These are phyloP conservation scores for Phymatocera aterrima DNA, from an alignment of 2,888 invertebrate species.

Conservation along the genomic window DNA sequence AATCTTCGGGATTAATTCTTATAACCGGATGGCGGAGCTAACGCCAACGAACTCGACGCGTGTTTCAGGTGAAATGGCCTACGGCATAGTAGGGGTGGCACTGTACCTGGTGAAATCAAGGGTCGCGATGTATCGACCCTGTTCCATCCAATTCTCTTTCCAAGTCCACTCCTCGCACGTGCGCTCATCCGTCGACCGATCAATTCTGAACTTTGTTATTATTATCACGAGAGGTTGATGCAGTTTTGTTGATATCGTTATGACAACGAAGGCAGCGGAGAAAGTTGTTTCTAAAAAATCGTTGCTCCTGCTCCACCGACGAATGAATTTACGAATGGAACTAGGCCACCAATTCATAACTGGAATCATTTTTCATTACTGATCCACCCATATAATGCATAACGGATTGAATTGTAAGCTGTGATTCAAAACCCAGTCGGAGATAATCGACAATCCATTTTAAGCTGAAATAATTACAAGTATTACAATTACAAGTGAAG, in stretches of 20 bases:
- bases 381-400: background rate
- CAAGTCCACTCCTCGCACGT: constrained; percentile 27
- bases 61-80: constrained; percentile 28
- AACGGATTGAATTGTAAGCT: background rate
- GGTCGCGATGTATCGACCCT: constrained; percentile 36
- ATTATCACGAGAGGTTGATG: background rate
- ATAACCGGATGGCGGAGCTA: background rate
- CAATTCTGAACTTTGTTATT: background rate
- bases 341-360: background rate
- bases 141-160: constrained; percentile 18
- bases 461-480: constrained; percentile 8
- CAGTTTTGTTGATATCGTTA: constrained; percentile 43
- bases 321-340: background rate
- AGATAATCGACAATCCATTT: background rate
- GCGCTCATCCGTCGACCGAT: constrained; percentile 22
- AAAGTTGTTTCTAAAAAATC: background rate
- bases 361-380: background rate
- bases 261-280: constrained; percentile 9
- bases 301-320: background rate
- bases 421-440: background rate
- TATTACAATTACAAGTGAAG: no score
- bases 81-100: constrained; percentile 17
- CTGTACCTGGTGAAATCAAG: constrained; percentile 42
- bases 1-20: background rate
- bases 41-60: background rate